Evolutionary conservation across 2,113 vertebrate genomes (phyloP).

Genomic region (Psammodynastes pulverulentus): DNA sequence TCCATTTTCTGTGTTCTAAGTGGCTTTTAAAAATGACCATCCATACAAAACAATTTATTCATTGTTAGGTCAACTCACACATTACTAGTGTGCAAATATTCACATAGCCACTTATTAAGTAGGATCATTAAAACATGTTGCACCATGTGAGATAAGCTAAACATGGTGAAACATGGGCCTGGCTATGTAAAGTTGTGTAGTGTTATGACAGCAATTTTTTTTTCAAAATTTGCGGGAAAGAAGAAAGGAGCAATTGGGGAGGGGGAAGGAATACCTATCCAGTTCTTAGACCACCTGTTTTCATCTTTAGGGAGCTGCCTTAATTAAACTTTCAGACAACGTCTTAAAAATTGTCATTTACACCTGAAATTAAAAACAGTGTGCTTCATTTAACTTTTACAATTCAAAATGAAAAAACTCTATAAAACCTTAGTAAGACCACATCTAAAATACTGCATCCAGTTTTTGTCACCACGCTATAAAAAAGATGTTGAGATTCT

Average conservation of each 20-base stretch:
- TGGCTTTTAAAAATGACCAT: background rate
- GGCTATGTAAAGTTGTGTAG: background rate
- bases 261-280: background rate
- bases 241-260: background rate
- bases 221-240: background rate
- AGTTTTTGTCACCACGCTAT: too few species aligned
- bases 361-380: background rate
- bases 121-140: background rate
- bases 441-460: too few species aligned
- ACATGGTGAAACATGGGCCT: background rate
- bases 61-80: background rate
- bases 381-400: background rate
- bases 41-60: background rate
- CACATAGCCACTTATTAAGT: background rate
- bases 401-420: background rate
- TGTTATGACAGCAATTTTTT: background rate
- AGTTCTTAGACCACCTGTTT: background rate
- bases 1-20: slow-evolving; percentile 13
- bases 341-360: background rate
- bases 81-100: background rate
- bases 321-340: background rate
- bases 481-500: too few species aligned
- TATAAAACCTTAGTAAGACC: too few species aligned
- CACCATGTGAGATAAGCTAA: background rate
- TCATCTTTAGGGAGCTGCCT: background rate